These are phyloP conservation scores for Hydropsyche tenuis DNA, from an alignment of 1,140 invertebrate species.

Conservation along the genomic window DNA sequence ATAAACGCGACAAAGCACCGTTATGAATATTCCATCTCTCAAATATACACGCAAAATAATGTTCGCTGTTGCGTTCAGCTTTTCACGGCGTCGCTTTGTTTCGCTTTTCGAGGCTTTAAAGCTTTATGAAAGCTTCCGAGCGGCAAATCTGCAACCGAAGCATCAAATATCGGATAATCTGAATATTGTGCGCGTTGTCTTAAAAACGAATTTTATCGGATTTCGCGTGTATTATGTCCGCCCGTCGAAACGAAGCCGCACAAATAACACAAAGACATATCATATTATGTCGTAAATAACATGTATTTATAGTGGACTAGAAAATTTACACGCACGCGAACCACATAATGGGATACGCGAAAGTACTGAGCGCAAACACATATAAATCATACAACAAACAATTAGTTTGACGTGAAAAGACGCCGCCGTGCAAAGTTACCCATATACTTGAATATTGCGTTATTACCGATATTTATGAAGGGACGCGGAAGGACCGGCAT, in stretches of 20 bases:
- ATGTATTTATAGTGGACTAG: too few relatives aligned
- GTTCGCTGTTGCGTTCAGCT: neutral
- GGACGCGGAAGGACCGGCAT: neutral
- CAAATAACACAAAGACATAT: too few relatives aligned
- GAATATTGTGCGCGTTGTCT: neutral
- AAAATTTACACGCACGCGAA: neutral
- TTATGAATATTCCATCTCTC: too few relatives aligned
- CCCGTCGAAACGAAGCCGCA: too few relatives aligned
- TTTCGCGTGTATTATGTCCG: neutral
- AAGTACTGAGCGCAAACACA: neutral
- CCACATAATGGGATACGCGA: neutral
- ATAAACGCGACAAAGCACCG: too few relatives aligned
- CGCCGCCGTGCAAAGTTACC: neutral
- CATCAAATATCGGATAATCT: constrained; percentile 10
- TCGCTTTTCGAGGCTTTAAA: neutral
- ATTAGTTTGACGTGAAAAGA: constrained; percentile 27
- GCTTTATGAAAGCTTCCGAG: constrained; percentile 3
- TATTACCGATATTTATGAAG: constrained; percentile 28
- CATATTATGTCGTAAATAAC: too few relatives aligned
- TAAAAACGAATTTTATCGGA: constrained; percentile 4
- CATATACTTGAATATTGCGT: neutral
- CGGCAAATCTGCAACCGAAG: constrained; percentile 1
- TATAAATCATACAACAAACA: constrained; percentile 26
- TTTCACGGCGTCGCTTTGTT: neutral
- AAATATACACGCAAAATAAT: too few relatives aligned